These are phyloP conservation scores for Callorhinus ursinus DNA, from an alignment of 2,113 vertebrate species.

Conservation along the genomic window DNA sequence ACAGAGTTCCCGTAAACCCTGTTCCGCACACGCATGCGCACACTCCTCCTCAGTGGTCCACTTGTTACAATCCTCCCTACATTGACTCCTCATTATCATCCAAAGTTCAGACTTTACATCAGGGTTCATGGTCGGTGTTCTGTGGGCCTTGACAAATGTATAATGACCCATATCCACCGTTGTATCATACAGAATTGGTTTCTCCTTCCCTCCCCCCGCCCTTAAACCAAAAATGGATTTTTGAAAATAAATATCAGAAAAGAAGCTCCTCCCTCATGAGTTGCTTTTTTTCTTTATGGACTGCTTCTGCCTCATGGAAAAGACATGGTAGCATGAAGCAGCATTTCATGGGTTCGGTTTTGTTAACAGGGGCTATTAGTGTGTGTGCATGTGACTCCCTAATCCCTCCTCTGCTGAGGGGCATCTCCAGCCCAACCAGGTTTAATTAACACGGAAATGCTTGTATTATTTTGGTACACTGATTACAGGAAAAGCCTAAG, in stretches of 20 bases:
- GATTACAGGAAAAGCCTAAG: slow-evolving; percentile 85
- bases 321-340: slow-evolving; percentile 55
- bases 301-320: slow-evolving; percentile 40
- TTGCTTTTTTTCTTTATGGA: slow-evolving; percentile 43
- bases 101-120: not conserved
- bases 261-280: not conserved
- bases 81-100: accelerated
- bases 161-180: not conserved
- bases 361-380: slow-evolving; percentile 80
- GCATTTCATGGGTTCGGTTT: slow-evolving; percentile 59
- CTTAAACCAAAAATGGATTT: not conserved
- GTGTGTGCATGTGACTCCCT: slow-evolving; percentile 74
- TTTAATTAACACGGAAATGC: slow-evolving; percentile 85
- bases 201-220: not conserved
- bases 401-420: slow-evolving; percentile 80
- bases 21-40: accelerated
- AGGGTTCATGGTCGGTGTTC: not conserved
- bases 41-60: accelerated
- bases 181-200: not conserved
- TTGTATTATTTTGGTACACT: slow-evolving; percentile 84
- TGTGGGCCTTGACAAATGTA: not conserved
- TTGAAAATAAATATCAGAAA: not conserved
- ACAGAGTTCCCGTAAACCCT: no score
- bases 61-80: accelerated
- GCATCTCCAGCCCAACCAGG: slow-evolving; percentile 74